Percentiles rank a stretch among this genome's conserved stretches.
phyloP scores from a whole-genome alignment of 1,140 invertebrate genomes.

The Eupristina koningsbergeri region DNA sequence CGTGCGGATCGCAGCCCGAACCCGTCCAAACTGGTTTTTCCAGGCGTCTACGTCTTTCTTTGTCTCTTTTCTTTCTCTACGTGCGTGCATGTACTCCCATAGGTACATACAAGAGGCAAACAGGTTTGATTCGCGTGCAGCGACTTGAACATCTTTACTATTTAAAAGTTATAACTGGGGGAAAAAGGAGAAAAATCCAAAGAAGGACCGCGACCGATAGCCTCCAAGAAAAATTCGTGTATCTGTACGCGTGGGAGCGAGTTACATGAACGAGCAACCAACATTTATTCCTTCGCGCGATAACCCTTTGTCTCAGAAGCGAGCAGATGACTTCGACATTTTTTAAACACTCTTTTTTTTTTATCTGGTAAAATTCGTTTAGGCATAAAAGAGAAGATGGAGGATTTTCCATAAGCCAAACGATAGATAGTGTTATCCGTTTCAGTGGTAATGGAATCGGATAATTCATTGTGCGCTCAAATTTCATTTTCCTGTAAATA shows the following conservation, averaged over 20 bases:
- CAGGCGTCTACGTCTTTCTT: background rate
- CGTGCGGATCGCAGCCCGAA: background rate
- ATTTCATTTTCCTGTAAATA: background rate
- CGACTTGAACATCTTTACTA: background rate
- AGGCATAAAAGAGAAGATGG: background rate
- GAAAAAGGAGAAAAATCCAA: background rate
- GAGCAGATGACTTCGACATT: background rate
- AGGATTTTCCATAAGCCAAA: background rate
- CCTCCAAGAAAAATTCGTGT: background rate
- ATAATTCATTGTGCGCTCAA: background rate
- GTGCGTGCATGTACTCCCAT: conserved; percentile 1
- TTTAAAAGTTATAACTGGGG: conserved; percentile 10
- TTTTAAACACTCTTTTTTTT: background rate
- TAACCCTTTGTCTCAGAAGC: background rate
- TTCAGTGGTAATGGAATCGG: background rate
- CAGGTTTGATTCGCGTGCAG: conserved; percentile 33
- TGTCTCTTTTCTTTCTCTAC: background rate
- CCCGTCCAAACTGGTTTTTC: conserved; percentile 35
- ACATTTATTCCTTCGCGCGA: background rate
- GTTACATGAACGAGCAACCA: background rate
- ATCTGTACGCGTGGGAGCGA: background rate
- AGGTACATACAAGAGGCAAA: background rate
- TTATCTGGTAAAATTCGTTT: background rate
- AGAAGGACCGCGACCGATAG: background rate
- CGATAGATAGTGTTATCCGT: background rate